A percentile compares a stretch with the other conserved stretches of the same genome.
These are phyloP conservation scores for Aphis craccivora DNA, from an alignment of 1,140 invertebrate genomes.

Conservation along the genomic window DNA sequence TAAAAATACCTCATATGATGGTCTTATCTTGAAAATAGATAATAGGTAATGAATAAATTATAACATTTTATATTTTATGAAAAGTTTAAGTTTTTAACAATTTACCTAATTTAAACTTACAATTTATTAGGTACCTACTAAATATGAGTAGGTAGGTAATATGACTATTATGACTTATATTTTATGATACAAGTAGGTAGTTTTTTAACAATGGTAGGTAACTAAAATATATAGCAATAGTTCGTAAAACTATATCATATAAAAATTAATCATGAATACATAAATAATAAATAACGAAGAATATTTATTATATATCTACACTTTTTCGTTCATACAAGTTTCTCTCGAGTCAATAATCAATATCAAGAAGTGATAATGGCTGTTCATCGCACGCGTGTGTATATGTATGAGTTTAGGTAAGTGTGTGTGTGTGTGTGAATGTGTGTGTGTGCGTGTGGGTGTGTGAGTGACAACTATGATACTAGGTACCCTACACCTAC, in stretches of 20 bases:
- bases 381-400: neutral
- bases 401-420: neutral
- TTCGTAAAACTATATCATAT: neutral
- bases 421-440: neutral
- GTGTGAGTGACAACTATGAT: neutral
- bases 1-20: neutral
- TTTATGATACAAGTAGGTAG: neutral
- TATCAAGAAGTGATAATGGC: slow-evolving; percentile 7
- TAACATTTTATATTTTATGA: neutral
- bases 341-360: neutral
- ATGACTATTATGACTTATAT: neutral
- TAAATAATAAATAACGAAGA: neutral
- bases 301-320: neutral
- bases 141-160: too few relatives aligned
- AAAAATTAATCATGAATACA: neutral
- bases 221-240: neutral
- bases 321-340: neutral
- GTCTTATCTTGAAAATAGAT: neutral
- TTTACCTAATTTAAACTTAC: neutral
- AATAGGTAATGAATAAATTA: neutral
- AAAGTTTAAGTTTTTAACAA: neutral
- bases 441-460: neutral
- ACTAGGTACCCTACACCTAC: neutral
- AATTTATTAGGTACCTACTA: neutral
- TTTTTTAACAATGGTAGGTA: neutral